Evolutionary conservation across 2,888 invertebrate species (phyloP).

Genomic region (Leptura quadrifasciata): DNA sequence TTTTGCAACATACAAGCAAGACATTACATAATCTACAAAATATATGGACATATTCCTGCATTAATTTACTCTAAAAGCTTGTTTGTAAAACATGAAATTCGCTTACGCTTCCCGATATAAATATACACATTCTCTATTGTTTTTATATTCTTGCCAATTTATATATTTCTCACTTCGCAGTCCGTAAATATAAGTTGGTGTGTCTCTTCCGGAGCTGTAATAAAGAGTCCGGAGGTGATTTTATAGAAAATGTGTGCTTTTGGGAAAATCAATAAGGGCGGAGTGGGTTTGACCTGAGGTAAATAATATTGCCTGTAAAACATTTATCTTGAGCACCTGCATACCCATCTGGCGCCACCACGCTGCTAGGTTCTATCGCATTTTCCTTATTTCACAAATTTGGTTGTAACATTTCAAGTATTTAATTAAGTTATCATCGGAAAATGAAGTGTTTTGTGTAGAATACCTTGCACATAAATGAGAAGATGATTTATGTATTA

Average conservation of each 20-base stretch:
- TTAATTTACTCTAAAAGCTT: no score
- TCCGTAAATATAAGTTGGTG: constrained; percentile 20
- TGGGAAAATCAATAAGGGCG: constrained; percentile 64
- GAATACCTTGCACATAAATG: background rate
- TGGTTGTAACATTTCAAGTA: background rate
- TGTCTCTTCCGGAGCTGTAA: constrained; percentile 5
- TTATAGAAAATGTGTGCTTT: constrained; percentile 59
- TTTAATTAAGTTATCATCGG: constrained; percentile 16
- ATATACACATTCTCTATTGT: background rate
- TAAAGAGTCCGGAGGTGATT: constrained; percentile 37
- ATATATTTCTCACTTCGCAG: constrained; percentile 12
- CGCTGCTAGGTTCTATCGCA: constrained; percentile 23
- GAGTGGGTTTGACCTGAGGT: constrained; percentile 60
- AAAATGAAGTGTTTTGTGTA: background rate
- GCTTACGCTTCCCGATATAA: background rate
- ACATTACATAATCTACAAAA: no score
- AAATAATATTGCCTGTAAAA: constrained; percentile 64
- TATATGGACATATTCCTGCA: no score
- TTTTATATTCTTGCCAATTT: background rate
- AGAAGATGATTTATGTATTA: no score
- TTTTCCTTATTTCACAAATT: constrained; percentile 32
- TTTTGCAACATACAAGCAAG: no score
- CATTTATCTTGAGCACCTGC: constrained; percentile 67
- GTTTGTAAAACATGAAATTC: background rate
- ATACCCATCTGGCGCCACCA: constrained; percentile 62